Evolutionary conservation across 2,113 vertebrate genomes (phyloP).

Genomic region (Pseudolaguvia tuberculata): DNA sequence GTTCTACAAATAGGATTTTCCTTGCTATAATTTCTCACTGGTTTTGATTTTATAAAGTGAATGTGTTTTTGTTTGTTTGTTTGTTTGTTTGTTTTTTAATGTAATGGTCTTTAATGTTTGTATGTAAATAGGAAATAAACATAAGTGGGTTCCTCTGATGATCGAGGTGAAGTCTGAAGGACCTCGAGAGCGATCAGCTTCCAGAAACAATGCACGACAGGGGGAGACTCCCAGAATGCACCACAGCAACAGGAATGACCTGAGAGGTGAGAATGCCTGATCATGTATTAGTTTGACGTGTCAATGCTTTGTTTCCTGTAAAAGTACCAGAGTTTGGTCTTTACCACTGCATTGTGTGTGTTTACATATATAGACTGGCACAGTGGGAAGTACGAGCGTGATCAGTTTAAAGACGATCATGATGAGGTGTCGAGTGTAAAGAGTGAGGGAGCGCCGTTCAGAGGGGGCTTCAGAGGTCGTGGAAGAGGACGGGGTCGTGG

Average conservation of each 20-base stretch:
- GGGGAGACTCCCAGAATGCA: constrained; percentile 83
- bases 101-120: background rate
- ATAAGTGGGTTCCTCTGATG: constrained; percentile 96
- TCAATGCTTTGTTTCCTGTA: background rate
- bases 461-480: constrained; percentile 85
- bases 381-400: constrained; percentile 86
- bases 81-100: fast-evolving
- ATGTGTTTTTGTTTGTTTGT: background rate
- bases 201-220: constrained; percentile 86
- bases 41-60: background rate
- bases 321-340: too few species aligned
- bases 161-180: constrained; percentile 97
- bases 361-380: constrained; percentile 77
- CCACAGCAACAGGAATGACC: constrained; percentile 79
- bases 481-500: constrained; percentile 86
- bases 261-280: constrained; percentile 75
- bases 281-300: background rate
- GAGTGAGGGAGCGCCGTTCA: constrained; percentile 89
- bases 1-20: background rate
- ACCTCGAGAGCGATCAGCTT: constrained; percentile 84
- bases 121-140: constrained; percentile 82
- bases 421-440: constrained; percentile 96
- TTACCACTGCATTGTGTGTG: background rate
- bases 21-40: background rate
- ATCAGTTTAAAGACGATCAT: constrained; percentile 83